Evolutionary conservation across 2,797 vertebrate genomes (phyloP), one percentile per base, ranked within the genome.

Genomic region (Acipenser ruthenus): DNA sequence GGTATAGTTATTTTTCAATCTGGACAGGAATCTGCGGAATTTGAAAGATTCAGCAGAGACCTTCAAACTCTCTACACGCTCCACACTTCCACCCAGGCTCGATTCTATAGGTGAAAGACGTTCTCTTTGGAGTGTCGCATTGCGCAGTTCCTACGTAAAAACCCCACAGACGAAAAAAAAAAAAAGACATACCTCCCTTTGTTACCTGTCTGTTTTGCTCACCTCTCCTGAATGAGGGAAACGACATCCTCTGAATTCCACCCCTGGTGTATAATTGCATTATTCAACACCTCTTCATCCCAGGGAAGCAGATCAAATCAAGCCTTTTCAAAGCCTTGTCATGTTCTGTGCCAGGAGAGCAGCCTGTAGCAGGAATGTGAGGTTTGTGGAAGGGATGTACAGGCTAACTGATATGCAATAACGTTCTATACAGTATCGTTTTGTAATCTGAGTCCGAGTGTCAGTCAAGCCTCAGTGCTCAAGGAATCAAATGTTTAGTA

Each of bases 251-350:
- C 63, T 62, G 63, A 71, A 73, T 68, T 72, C 64, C 64, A 74
- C 64, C 60, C 60, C 58, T 49, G 65, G 10, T 49, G 64, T 77
- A n/a, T 69, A 64, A 62, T 70, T 69, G 64, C 69, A 37, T 47
- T 74, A 65, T 72, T 74, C 70, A 55, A 75, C 64, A 67, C 69
- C 13, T 76, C 65, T 69, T 74, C 69, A 71, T 62, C 66, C 56
- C 62, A 37, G 50, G 51, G 60, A 50, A 69, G 37, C 62, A 65
- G 51, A 68, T 50, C 72, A 50, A 10, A 63, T 69, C 68, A 55
- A 60, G 59, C 50, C 49, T 50, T 63, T 68, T 68, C 66, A 71
- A 68, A 71, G 66, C 55, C 70, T 68, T 71, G 67, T 68, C 67
- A 71, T 68, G 66, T 71, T 50, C 59, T 59, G 18, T 65, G 63